Evolutionary conservation across 2,888 invertebrate genomes (phyloP), one percentile per base, ranked within the genome.

Genomic region (Apotomis turbidana): DNA sequence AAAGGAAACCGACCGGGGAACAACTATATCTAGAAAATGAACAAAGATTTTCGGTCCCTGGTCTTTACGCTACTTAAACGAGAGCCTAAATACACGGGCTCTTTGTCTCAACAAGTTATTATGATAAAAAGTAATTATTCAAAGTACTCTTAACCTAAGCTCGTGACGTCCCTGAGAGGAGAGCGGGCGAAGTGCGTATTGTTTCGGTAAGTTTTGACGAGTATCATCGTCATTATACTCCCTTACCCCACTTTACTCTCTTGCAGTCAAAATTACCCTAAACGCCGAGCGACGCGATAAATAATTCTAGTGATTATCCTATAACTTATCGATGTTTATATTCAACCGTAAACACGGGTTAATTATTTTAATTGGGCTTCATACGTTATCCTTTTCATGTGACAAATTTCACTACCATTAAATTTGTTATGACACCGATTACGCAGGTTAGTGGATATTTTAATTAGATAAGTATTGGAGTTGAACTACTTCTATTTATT

Each of bases 151-250:
- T 78, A 80, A 78, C 78, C 78, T 74, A 75, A 79, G 77, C 77
- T 75, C 75, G 74, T 78, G 79, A 76, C 64, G 71, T 62, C 63
- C 6, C 57, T 46, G 71, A 74, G 73, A 63, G 70, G 70, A 52
- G 69, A 60, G 51, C 36, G 60, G 64, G 63, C 74, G 73, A 76
- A 84, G 81, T 75, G 78, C 76, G 81, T 81, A 85, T 85, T 84
- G 83, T 86, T 81, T 75, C 75, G 75, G 75, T 77, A 79, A 82
- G 81, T 83, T 84, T 78, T 81, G 82, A 82, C 80, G 81, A 83
- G 83, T 81, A 81, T 81, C 83, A 79, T 81, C 77, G 76, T 73
- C 78, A 75, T 79, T 80, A 81, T 79, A 74, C 76, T 68, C 68
- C 70, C 73, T 49, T 51, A 49, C 71, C 13, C 68, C 49, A 6